A percentile compares a stretch with the other conserved stretches of the same genome.
Conservation (phyloP, 1,140 invertebrate genomes). For the Achroia grisella region DNA sequence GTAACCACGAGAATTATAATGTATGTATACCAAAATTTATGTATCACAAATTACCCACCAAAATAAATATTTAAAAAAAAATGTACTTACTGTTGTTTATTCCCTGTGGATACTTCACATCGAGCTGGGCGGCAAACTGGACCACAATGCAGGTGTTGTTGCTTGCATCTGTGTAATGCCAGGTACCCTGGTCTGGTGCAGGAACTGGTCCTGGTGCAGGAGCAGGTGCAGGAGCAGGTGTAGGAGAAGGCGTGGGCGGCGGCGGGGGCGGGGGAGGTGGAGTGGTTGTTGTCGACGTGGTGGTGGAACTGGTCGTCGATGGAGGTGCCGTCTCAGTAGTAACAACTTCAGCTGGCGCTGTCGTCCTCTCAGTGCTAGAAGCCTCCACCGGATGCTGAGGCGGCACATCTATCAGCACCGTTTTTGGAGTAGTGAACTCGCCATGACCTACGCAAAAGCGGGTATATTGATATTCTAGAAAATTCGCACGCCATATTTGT, state of each 20-base stretch:
- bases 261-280: slow-evolving; percentile 31
- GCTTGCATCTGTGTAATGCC: slow-evolving; percentile 56
- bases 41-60: not conserved
- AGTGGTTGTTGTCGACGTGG: slow-evolving; percentile 29
- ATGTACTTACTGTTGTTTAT: slow-evolving; percentile 41
- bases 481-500: too few species aligned
- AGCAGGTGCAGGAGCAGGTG: slow-evolving; percentile 36
- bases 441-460: slow-evolving; percentile 27
- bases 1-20: too few species aligned
- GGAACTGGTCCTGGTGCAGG: slow-evolving; percentile 52
- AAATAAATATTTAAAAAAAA: not conserved
- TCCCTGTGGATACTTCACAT: slow-evolving; percentile 72
- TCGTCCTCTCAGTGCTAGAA: not conserved
- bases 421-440: slow-evolving; percentile 12
- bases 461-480: slow-evolving; percentile 4
- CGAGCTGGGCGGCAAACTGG: slow-evolving; percentile 77
- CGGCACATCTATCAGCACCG: slow-evolving; percentile 9
- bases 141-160: slow-evolving; percentile 76
- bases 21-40: too few species aligned
- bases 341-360: slow-evolving; percentile 14
- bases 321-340: slow-evolving; percentile 32
- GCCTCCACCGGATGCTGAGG: not conserved
- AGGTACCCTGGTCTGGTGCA: slow-evolving; percentile 69
- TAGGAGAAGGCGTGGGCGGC: slow-evolving; percentile 42
- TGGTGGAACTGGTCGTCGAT: slow-evolving; percentile 29